Evolutionary conservation across 2,888 invertebrate genomes (phyloP).

Genomic region (Dione vanillae): DNA sequence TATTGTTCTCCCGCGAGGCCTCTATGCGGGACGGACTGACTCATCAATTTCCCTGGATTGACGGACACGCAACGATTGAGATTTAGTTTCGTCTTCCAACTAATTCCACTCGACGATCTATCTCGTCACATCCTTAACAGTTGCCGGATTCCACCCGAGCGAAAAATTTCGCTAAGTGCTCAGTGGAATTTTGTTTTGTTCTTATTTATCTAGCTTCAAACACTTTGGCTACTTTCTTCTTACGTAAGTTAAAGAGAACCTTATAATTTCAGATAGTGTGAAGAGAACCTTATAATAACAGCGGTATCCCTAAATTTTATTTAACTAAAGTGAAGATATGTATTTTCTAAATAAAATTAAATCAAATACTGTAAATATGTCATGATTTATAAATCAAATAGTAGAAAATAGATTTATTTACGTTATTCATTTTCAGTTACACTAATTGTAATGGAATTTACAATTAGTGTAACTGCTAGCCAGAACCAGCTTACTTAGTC

Average conservation of each 20-base stretch:
- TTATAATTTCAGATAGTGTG: too few species aligned
- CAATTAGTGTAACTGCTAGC: too few species aligned
- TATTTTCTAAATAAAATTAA: too few species aligned
- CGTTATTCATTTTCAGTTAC: constrained; percentile 43
- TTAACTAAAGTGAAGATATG: too few species aligned
- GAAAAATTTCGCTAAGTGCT: constrained; percentile 39
- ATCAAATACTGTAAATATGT: neutral
- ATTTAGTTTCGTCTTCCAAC: constrained; percentile 60
- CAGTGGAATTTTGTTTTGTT: constrained; percentile 45
- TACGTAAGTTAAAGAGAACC: too few species aligned
- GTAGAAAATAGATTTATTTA: constrained; percentile 22
- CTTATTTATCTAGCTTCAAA: constrained; percentile 44
- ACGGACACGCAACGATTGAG: constrained; percentile 65
- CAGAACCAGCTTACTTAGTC: constrained; percentile 44
- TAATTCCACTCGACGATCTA: constrained; percentile 51
- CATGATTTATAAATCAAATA: constrained; percentile 41
- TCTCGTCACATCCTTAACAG: constrained; percentile 42
- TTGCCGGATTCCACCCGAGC: constrained; percentile 38
- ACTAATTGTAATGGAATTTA: constrained; percentile 50
- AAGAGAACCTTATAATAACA: too few species aligned
- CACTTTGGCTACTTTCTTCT: neutral
- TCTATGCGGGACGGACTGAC: constrained; percentile 72
- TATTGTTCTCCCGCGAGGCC: constrained; percentile 77
- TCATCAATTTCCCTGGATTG: constrained; percentile 78
- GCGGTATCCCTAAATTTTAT: too few species aligned